Conservation (phyloP, 2,888 invertebrate species). For the Leucoma salicis region DNA sequence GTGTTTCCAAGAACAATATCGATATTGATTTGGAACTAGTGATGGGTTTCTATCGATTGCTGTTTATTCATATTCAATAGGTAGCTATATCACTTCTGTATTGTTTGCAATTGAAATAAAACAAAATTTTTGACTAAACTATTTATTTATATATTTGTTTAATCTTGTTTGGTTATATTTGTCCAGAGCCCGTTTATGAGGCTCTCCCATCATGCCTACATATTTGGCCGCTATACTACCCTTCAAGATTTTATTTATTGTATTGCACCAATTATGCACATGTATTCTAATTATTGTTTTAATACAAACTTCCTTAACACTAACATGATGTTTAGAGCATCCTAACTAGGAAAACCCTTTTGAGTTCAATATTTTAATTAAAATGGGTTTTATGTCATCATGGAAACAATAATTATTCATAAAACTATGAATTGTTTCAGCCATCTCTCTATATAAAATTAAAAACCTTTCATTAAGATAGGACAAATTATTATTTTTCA, state of each 20-base stretch:
- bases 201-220: not conserved
- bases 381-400: no score
- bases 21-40: no score
- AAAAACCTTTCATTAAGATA: not conserved
- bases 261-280: conserved; percentile 14
- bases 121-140: no score
- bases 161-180: no score
- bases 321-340: not conserved
- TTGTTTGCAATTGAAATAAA: no score
- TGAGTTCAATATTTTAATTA: not conserved
- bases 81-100: no score
- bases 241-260: conserved; percentile 12
- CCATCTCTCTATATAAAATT: not conserved
- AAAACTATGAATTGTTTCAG: not conserved
- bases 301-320: not conserved
- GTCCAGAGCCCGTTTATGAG: no score
- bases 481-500: not conserved
- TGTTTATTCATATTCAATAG: no score
- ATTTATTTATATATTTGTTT: no score
- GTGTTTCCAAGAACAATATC: no score
- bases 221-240: not conserved
- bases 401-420: no score
- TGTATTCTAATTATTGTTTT: conserved; percentile 3
- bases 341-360: not conserved
- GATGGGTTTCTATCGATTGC: no score